Evolutionary conservation across 2,888 invertebrate genomes (phyloP).

Genomic region (Chloroclysta siterata): DNA sequence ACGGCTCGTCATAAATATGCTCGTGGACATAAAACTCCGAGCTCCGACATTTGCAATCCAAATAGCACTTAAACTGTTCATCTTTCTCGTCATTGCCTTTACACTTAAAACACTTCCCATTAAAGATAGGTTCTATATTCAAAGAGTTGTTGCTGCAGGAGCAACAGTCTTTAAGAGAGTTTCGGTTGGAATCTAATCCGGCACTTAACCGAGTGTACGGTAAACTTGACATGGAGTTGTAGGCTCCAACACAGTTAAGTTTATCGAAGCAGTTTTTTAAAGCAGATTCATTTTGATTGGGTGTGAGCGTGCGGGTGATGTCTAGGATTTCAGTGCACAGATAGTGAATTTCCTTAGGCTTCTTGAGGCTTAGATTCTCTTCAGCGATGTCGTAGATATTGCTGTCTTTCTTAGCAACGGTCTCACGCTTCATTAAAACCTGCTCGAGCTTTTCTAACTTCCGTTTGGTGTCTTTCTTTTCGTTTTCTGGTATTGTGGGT

Average conservation of each 20-base stretch:
- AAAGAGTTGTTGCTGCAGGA: conserved; percentile 59
- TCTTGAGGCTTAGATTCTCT: conserved; percentile 53
- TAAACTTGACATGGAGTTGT: conserved; percentile 67
- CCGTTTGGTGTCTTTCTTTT: conserved; percentile 83
- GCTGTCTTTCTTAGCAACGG: conserved; percentile 56
- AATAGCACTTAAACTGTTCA: conserved; percentile 71
- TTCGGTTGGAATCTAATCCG: conserved; percentile 44
- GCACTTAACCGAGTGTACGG: conserved; percentile 70
- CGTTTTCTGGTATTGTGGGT: conserved; percentile 54
- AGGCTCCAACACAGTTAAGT: conserved; percentile 71
- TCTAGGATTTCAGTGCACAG: conserved; percentile 79
- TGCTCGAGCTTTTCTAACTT: conserved; percentile 88
- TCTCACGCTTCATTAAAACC: conserved; percentile 80
- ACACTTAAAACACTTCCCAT: conserved; percentile 59
- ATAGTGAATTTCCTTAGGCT: conserved; percentile 79
- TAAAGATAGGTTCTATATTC: conserved; percentile 44
- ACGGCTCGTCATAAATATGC: conserved; percentile 88
- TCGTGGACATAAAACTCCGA: conserved; percentile 75
- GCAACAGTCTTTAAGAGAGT: conserved; percentile 50
- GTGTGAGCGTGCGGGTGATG: conserved; percentile 63
- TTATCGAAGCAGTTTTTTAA: conserved; percentile 74
- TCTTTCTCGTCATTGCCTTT: conserved; percentile 57
- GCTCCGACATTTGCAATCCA: conserved; percentile 68
- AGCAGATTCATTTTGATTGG: conserved; percentile 56
- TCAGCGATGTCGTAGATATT: conserved; percentile 51